Percentiles rank a stretch among this genome's conserved stretches.
These are phyloP conservation scores for Ibycter americanus DNA, from an alignment of 2,797 vertebrate species.

Conservation along the genomic window DNA sequence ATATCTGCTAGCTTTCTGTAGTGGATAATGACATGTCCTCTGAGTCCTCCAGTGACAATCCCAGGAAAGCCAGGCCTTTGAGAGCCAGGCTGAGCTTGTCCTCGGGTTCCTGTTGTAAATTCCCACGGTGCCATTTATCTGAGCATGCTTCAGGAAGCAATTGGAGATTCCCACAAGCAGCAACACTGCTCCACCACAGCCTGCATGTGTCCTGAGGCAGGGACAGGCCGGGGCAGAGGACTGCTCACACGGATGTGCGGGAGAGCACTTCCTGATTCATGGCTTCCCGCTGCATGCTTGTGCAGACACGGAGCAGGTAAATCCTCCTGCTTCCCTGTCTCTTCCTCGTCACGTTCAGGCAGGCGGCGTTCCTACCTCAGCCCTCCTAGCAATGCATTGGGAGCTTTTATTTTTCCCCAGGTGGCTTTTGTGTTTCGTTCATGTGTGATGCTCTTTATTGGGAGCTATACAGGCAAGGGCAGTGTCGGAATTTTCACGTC, in stretches of 20 bases:
- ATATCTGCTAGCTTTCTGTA: not conserved
- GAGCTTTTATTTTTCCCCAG: not conserved
- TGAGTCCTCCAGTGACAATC: not conserved
- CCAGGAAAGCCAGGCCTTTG: not conserved
- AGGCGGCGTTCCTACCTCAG: not conserved
- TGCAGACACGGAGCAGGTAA: fast-evolving
- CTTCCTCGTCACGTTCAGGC: not conserved
- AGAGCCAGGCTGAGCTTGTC: not conserved
- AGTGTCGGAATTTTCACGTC: not conserved
- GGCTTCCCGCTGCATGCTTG: fast-evolving
- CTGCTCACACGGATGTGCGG: not conserved
- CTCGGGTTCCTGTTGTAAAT: not conserved
- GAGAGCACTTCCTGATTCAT: not conserved
- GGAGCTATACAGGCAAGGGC: not conserved
- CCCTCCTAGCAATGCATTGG: not conserved
- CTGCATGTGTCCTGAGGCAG: not conserved
- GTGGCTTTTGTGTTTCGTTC: not conserved
- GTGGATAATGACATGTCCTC: not conserved
- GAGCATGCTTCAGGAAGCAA: not conserved
- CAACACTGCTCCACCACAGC: not conserved
- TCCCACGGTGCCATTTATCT: not conserved
- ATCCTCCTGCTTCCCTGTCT: not conserved
- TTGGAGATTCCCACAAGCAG: conserved; percentile 17
- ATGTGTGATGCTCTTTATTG: not conserved
- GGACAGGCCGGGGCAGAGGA: not conserved